Evolutionary conservation across 2,113 vertebrate genomes (phyloP).

Genomic region (Eleginops maclovinus): DNA sequence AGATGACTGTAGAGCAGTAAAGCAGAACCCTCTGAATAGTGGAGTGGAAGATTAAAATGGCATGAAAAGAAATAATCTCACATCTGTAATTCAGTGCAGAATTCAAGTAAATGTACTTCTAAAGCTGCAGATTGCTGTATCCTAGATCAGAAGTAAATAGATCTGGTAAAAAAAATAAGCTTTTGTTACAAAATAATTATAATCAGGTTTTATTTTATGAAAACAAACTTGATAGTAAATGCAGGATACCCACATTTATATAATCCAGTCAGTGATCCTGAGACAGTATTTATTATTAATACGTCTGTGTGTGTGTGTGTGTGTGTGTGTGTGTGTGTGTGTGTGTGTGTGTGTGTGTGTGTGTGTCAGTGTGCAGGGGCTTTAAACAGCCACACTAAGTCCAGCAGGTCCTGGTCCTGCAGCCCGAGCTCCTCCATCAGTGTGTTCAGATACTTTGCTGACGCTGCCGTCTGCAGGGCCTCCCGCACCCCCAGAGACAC

Average conservation of each 20-base stretch:
- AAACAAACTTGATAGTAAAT: slow-evolving; percentile 29
- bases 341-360: slow-evolving; percentile 11
- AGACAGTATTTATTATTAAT: neutral
- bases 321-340: neutral
- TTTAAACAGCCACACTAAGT: slow-evolving; percentile 72
- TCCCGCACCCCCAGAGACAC: slow-evolving; percentile 74
- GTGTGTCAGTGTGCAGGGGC: slow-evolving; percentile 33
- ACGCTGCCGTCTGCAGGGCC: slow-evolving; percentile 60
- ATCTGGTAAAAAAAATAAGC: neutral
- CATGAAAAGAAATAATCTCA: neutral
- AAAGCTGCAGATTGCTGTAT: neutral
- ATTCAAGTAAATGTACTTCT: neutral
- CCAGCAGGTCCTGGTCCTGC: slow-evolving; percentile 73
- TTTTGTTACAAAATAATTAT: neutral
- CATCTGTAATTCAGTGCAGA: neutral
- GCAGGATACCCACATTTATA: neutral
- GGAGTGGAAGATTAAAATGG: neutral
- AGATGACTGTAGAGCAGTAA: neutral
- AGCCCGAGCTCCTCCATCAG: slow-evolving; percentile 77
- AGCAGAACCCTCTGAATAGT: neutral
- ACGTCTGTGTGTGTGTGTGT: neutral
- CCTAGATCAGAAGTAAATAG: neutral
- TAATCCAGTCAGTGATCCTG: neutral
- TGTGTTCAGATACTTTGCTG: slow-evolving; percentile 70
- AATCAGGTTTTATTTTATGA: slow-evolving; percentile 32